Base-by-base conservation (phyloP, 2,888 invertebrate species). In the Catocala fraxini region DNA sequence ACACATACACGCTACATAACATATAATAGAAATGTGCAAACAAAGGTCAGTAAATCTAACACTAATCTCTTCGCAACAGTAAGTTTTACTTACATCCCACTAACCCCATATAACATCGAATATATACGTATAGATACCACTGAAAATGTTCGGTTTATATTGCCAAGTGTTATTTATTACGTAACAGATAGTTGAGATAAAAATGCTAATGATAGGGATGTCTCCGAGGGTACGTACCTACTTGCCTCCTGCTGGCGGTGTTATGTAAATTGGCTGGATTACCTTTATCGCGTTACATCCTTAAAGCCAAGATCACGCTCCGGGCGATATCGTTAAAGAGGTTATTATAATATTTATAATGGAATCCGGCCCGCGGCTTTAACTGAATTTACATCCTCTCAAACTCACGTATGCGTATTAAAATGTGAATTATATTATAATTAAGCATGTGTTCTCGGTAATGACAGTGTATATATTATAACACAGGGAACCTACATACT, bases 201-300 rank as follows among this genome's bases (percentile, higher is more conserved):
- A 51, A 59, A 53, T 52, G 51, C 41, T 45, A 58, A 70, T 68
- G 56, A 68, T 57, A 62, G 56, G 55, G 68, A 33, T 52, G 48
- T 56, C 58, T 56, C 59, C 48, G 52, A 59, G 58, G 56, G n/a
- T n/a, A n/a, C n/a, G n/a, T 61, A 56, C 43, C 51, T 52, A 59
- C 65, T 59, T 66, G 45, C 61, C 68, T 43, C 54, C 54, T 53
- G 63, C 56, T 61, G 64, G 60, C 77, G 73, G 78, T 78, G 80
- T 81, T 85, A 88, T 88, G 85, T 82, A 87, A 88, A 89, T 87
- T 86, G 82, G 73, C 57, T 60, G 83, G 84, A 87, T 89, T 86
- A 87, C 81, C 80, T 83, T 83, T 80, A 84, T 84, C 82, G 65
- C 75, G 75, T 79, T 77, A 83, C 75, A 70, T 64, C 70, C 67